Base-by-base conservation (phyloP, 2,797 vertebrate genomes). In the Sebastiscus tertius region DNA sequence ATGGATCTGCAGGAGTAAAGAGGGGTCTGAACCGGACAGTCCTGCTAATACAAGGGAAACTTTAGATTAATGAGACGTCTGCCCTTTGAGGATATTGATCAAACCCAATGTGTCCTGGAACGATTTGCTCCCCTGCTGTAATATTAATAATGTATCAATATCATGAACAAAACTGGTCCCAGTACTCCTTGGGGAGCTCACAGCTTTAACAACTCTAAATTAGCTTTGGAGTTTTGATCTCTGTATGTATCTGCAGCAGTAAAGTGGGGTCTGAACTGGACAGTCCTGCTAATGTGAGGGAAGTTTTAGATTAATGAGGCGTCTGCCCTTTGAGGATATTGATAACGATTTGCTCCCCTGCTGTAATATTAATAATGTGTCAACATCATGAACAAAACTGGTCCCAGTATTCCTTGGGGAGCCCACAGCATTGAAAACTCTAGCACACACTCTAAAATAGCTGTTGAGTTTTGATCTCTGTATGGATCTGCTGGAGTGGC, bases 11-110 rank as follows among this genome's bases (percentile, higher is more conserved):
- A 81, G 79, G 33, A 82, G 67, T 81, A 86, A 75, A 87, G 75
- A 90, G 75, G 56, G 77, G 59, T 89, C 84, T 84, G 76, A 76
- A 84, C 70, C 76, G 80, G 87, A 90, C 84, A 85, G 85, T 85
- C 63, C 75, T 65, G 75, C 83, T 91, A 88, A 90, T 91, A 89
- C 81, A 79, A 86, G 73, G 85, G 85, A 94, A 91, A 86, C 91
- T 93, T 91, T 86, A 90, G 92, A 90, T 91, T 91, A 93, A 94
- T 93, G 92, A 92, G 86, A 77, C 81, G 74, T 88, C 82, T 88
- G 90, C 82, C 91, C 80, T 93, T 87, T 91, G 82, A 93, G 87
- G 82, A 69, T 93, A 96, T 94, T 93, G 93, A 95, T 94, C n/a
- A 54, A 54, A 54, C 20, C 52, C 52, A 54, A 54, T 11, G 9